Evolutionary conservation across 2,888 invertebrate species (phyloP).

Genomic region (Protodeltote pygarga): DNA sequence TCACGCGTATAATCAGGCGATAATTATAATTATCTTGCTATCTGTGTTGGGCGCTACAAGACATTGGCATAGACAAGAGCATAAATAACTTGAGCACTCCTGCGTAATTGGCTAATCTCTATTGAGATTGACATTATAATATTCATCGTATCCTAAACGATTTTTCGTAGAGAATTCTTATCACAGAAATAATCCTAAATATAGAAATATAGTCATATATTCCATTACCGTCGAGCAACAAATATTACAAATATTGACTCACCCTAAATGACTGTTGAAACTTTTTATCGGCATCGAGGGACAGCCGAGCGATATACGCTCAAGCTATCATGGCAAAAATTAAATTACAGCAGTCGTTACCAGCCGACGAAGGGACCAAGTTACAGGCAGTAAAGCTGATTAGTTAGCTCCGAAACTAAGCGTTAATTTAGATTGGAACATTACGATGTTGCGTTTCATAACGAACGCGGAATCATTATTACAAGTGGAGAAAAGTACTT

Average conservation of each 20-base stretch:
- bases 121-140: too few species aligned
- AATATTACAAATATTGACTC: slow-evolving; percentile 53
- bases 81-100: too few species aligned
- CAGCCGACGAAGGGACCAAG: slow-evolving; percentile 51
- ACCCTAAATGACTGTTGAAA: slow-evolving; percentile 54
- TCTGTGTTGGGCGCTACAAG: too few species aligned
- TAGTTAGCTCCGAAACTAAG: slow-evolving; percentile 75
- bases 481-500: slow-evolving; percentile 9
- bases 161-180: too few species aligned
- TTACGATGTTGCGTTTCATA: slow-evolving; percentile 53
- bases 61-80: too few species aligned
- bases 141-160: too few species aligned
- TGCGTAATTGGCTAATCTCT: too few species aligned
- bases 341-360: slow-evolving; percentile 71
- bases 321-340: slow-evolving; percentile 68
- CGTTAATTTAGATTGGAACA: slow-evolving; percentile 70
- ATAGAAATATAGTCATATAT: too few species aligned
- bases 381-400: slow-evolving; percentile 75
- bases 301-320: slow-evolving; percentile 52
- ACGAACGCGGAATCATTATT: slow-evolving; percentile 55
- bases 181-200: too few species aligned
- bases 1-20: too few species aligned
- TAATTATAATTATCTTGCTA: too few species aligned
- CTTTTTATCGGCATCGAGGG: slow-evolving; percentile 61
- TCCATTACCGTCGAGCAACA: too few species aligned